Percentiles rank a stretch among this genome's conserved stretches.
Evolutionary conservation across 2,797 vertebrate species (phyloP).

Genomic region (Oreochromis mossambicus): DNA sequence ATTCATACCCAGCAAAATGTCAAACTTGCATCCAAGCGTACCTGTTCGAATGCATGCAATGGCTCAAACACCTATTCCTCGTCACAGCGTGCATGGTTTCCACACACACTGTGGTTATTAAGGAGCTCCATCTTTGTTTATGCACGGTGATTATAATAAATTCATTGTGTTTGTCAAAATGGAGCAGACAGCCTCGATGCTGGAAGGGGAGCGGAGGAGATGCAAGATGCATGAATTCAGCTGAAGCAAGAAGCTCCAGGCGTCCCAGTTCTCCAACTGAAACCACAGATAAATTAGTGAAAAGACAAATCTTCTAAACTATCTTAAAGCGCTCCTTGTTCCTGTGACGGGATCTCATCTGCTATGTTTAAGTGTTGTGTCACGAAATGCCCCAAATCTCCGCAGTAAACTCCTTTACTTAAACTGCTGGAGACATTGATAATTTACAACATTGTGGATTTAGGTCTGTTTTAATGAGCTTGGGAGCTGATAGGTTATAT

Average conservation of each 20-base stretch:
- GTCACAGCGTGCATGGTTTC: not conserved
- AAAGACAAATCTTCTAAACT: conserved; percentile 51
- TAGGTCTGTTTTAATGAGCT: conserved; percentile 38
- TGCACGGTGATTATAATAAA: conserved; percentile 53
- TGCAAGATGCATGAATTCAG: conserved; percentile 52
- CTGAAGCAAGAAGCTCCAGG: conserved; percentile 11
- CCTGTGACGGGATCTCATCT: conserved; percentile 19
- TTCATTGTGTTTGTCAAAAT: conserved; percentile 65
- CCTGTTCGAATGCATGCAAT: conserved; percentile 27
- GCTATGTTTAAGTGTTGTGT: conserved; percentile 25
- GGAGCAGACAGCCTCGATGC: conserved; percentile 53
- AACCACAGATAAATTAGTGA: conserved; percentile 45
- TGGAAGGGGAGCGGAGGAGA: conserved; percentile 32
- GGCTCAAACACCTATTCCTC: not conserved
- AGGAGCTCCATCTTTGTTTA: conserved; percentile 32
- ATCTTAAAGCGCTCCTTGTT: conserved; percentile 17
- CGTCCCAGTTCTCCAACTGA: conserved; percentile 20
- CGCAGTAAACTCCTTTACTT: not conserved
- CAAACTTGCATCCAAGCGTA: conserved; percentile 31
- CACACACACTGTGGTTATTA: conserved; percentile 6
- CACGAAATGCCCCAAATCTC: conserved; percentile 17
- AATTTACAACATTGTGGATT: conserved; percentile 32
- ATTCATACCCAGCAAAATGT: conserved; percentile 62
- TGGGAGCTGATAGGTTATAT: conserved; percentile 4
- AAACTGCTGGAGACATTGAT: conserved; percentile 23